Evolutionary conservation across 2,888 invertebrate species (phyloP), one percentile per base, ranked within the genome.

Genomic region (Pegoplata infirma): DNA sequence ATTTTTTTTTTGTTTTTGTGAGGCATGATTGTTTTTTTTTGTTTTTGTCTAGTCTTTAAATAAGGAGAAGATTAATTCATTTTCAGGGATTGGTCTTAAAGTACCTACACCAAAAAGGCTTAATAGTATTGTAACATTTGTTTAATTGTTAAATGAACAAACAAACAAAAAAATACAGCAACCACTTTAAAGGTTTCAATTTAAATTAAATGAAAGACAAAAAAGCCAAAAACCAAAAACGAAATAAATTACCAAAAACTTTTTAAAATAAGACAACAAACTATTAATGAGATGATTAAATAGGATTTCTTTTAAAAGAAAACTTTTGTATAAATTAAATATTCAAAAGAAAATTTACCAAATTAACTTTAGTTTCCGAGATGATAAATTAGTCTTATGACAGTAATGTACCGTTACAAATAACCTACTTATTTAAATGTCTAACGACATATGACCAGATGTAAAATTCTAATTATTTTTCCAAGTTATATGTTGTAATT

Each of bases 81-180:
- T 79, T 79, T 79, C 63, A 71, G 67, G 75, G 79, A 75, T 75
- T 75, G 79, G 79, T 69, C 66, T 75, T 56, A 44, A 71, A 68
- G 46, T 78, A n/a, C n/a, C n/a, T n/a, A 74, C 64, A 53, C 19
- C n/a, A 66, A 71, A 53, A 23, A 53, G 47, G 36, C 75, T 79
- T 71, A 75, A 75, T 71, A 66, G 79, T 71, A 75, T 79, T 75
- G 79, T 79, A 67, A 72, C 79, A 79, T 79, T 79, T 79, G 79
- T 79, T 71, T 79, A 79, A 79, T 79, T 79, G 79, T 72, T 67
- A 21, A 61, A 64, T 51, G 19, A 40, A 14, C 47, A 59, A 63
- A 64, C 23, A 44, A 1, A 8, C 25, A 8, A 14, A 25, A 49
- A 40, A 3, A 21, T n/a, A 32, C 12, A 14, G 47, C 17, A 32